Percentiles rank a stretch among this genome's conserved stretches.
These are phyloP conservation scores for Aurelia coerulea DNA, from an alignment of 30 jellyfish, hydroid and myxozoan species.

Conservation along the genomic window DNA sequence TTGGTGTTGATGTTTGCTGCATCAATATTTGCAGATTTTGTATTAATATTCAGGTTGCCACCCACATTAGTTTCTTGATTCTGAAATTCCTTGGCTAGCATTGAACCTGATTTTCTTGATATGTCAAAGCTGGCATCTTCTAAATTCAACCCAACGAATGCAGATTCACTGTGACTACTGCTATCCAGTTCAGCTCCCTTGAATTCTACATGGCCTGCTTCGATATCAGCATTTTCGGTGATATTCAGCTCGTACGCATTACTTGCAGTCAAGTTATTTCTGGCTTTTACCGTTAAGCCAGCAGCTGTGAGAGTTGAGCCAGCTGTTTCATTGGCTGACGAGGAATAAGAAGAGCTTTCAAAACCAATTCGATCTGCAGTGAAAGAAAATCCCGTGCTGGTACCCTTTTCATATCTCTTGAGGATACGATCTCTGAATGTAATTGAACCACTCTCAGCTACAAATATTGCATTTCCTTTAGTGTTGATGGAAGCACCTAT, in stretches of 20 bases:
- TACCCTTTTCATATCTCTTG: neutral
- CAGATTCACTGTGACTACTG: neutral
- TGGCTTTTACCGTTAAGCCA: neutral
- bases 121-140: constrained; percentile 1
- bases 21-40: neutral
- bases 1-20: neutral
- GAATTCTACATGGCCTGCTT: neutral
- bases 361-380: neutral
- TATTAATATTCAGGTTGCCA: neutral
- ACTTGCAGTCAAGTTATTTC: neutral
- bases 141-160: neutral
- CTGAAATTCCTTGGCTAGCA: neutral
- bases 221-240: neutral
- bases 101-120: neutral
- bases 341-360: neutral
- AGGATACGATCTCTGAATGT: neutral
- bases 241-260: neutral
- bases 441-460: neutral
- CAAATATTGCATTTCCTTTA: neutral
- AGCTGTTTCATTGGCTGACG: neutral
- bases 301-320: neutral
- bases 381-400: neutral
- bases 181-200: neutral
- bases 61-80: neutral
- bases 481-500: neutral